Percentiles rank a stretch among this genome's conserved stretches.
Evolutionary conservation across 2,888 invertebrate genomes (phyloP).

Genomic region (Gandaritis pyraliata): DNA sequence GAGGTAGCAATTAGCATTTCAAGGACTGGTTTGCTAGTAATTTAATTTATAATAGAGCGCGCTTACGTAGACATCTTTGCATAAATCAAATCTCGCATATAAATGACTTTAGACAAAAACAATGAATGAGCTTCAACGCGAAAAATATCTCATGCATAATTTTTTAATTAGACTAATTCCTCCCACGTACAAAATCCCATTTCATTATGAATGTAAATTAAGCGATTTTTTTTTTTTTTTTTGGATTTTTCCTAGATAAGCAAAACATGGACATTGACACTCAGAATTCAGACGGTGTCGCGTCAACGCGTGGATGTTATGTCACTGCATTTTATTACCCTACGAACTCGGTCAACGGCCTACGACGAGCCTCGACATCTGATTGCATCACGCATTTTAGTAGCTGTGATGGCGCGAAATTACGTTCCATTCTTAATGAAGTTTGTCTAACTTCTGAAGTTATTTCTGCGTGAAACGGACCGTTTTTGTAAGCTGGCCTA

Average conservation of each 20-base stretch:
- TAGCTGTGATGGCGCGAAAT: conserved; percentile 49
- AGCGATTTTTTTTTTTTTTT: not conserved
- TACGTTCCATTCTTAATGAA: conserved; percentile 58
- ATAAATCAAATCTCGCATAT: conserved; percentile 7
- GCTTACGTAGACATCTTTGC: conserved; percentile 35
- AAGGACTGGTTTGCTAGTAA: conserved; percentile 44
- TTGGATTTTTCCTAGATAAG: conserved; percentile 31
- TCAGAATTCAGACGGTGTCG: conserved; percentile 27
- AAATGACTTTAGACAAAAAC: conserved; percentile 3
- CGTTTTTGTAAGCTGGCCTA: conserved; percentile 54
- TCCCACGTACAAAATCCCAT: conserved; percentile 2
- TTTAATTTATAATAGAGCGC: conserved; percentile 42
- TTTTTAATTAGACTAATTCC: conserved; percentile 13
- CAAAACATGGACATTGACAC: conserved; percentile 42
- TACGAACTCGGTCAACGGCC: conserved; percentile 58
- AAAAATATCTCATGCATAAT: conserved; percentile 32
- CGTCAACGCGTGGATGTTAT: conserved; percentile 47
- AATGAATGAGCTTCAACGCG: conserved; percentile 37
- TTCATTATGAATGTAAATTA: conserved; percentile 12
- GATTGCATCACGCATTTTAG: conserved; percentile 52
- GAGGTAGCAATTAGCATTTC: conserved; percentile 54
- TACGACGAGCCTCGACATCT: conserved; percentile 43
- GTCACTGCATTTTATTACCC: conserved; percentile 54
- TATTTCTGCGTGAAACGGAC: conserved; percentile 61
- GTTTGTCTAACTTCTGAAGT: conserved; percentile 57